Percentiles rank a stretch among this genome's conserved stretches.
phyloP scores from a whole-genome alignment of 2,113 vertebrate species.

The Neodontobutis hainanensis region DNA sequence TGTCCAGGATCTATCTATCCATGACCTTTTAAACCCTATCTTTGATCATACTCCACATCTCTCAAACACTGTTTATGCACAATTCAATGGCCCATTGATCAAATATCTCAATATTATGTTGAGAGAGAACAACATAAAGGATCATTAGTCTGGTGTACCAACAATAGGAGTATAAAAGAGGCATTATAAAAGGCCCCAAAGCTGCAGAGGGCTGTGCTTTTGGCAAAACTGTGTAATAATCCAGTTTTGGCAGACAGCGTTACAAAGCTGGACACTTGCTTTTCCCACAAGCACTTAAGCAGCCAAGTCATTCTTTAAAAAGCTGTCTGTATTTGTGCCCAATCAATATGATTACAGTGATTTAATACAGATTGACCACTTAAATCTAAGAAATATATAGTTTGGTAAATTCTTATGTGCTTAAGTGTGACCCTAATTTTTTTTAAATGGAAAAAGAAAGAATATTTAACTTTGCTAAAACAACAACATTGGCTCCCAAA shows the following conservation, averaged over 20 bases:
- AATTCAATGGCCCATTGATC: too few species aligned
- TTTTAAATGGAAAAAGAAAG: background rate
- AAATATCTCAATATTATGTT: too few species aligned
- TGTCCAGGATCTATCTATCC: too few species aligned
- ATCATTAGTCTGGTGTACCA: too few species aligned
- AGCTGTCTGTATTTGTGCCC: background rate
- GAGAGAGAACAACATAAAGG: too few species aligned
- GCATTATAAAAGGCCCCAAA: background rate
- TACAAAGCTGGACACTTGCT: background rate
- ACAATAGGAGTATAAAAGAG: background rate
- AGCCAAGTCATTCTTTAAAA: background rate
- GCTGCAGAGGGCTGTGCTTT: background rate
- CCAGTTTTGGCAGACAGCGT: background rate
- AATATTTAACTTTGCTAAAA: too few species aligned
- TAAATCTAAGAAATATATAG: background rate
- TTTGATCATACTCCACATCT: too few species aligned
- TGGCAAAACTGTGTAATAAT: background rate
- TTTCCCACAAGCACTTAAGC: background rate
- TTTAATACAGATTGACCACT: background rate
- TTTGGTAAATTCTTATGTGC: background rate
- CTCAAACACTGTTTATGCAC: too few species aligned
- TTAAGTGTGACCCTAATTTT: conserved; percentile 1
- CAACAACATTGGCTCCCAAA: background rate
- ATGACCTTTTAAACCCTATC: too few species aligned
- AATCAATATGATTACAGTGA: background rate